These are phyloP conservation scores for Lycocerus yunnanus DNA, from an alignment of 2,888 invertebrate genomes.

Conservation along the genomic window DNA sequence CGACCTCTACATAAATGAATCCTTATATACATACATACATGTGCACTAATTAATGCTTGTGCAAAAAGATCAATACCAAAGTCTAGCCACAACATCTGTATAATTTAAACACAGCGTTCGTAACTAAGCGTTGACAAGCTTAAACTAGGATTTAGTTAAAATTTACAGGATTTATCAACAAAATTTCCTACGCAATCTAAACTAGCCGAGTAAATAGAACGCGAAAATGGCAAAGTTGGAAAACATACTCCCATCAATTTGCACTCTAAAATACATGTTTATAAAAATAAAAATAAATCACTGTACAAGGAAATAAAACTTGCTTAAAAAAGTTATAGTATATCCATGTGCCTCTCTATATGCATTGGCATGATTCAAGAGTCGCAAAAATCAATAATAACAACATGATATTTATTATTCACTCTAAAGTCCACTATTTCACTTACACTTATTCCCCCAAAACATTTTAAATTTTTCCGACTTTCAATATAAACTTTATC, in stretches of 20 bases:
- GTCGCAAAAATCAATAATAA: not conserved
- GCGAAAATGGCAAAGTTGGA: not conserved
- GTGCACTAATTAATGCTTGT: constrained; percentile 3
- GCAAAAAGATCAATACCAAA: constrained; percentile 13
- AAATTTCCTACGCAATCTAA: not conserved
- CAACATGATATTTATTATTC: no score
- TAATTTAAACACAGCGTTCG: not conserved
- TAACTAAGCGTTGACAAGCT: constrained; percentile 5
- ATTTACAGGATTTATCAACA: constrained; percentile 1
- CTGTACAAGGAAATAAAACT: not conserved
- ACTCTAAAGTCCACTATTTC: no score
- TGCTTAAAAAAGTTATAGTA: not conserved
- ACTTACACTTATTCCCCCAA: no score
- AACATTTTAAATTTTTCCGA: no score
- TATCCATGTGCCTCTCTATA: no score
- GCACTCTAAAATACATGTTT: not conserved
- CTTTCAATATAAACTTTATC: no score
- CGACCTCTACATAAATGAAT: not conserved
- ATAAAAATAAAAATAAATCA: not conserved
- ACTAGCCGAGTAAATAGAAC: not conserved
- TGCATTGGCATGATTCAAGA: not conserved
- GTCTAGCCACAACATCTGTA: constrained; percentile 5
- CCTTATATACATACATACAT: not conserved
- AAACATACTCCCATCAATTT: not conserved
- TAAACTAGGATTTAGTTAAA: constrained; percentile 6